A percentile compares a stretch with the other conserved stretches of the same genome.
Evolutionary conservation across 2,113 vertebrate species (phyloP).

Genomic region (Myrmecobius fasciatus): DNA sequence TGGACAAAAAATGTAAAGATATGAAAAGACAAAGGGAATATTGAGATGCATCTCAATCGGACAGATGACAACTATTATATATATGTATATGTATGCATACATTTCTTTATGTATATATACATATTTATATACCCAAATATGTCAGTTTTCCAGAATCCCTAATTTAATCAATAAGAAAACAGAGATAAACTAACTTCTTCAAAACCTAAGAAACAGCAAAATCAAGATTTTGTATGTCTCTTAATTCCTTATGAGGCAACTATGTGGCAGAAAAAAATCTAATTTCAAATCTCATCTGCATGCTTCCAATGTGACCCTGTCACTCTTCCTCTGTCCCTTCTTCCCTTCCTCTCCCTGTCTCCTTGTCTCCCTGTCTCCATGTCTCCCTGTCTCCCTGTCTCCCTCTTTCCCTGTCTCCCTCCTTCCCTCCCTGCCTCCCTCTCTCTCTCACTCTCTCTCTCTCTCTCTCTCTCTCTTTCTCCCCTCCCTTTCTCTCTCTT

Average conservation of each 20-base stretch:
- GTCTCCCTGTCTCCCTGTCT: too few species aligned
- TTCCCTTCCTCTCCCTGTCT: too few species aligned
- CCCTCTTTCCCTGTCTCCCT: too few species aligned
- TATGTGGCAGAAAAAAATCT: neutral
- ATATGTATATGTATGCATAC: too few species aligned
- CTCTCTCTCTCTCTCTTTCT: too few species aligned
- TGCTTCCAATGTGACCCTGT: neutral
- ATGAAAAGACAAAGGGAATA: neutral
- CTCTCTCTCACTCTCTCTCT: too few species aligned
- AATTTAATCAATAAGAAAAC: neutral
- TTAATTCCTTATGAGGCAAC: neutral
- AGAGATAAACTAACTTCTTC: neutral
- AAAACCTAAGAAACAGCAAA: neutral
- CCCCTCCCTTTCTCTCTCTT: too few species aligned
- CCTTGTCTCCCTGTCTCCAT: too few species aligned
- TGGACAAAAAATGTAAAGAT: neutral
- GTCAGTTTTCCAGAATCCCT: neutral
- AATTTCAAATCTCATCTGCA: neutral
- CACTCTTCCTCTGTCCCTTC: neutral
- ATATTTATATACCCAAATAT: neutral
- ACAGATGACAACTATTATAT: neutral
- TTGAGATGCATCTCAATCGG: neutral
- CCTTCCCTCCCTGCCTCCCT: too few species aligned
- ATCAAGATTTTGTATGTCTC: neutral
- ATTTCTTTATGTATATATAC: too few species aligned